Evolutionary conservation across 2,888 invertebrate genomes (phyloP).

Genomic region (Lissocephala sabroskyi): DNA sequence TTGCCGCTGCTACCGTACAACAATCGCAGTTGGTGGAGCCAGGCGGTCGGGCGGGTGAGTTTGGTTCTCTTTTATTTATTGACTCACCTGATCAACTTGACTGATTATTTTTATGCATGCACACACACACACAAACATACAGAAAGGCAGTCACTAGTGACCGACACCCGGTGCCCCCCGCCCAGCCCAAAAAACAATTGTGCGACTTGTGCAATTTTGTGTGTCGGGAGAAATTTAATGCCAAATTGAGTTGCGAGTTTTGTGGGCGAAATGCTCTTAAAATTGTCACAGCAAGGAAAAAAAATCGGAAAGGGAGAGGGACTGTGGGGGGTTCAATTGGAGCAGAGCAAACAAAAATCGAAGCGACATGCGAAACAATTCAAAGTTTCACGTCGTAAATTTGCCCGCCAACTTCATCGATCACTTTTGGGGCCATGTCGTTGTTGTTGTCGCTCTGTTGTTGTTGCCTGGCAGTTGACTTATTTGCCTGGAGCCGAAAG

Average conservation of each 20-base stretch:
- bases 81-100: conserved; percentile 70
- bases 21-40: conserved; percentile 7
- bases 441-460: conserved; percentile 8
- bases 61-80: conserved; percentile 62
- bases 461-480: conserved; percentile 41
- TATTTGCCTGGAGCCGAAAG: conserved; percentile 33
- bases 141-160: not conserved
- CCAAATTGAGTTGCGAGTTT: not conserved
- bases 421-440: conserved; percentile 52
- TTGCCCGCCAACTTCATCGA: conserved; percentile 70
- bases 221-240: not conserved
- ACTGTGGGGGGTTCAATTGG: conserved; percentile 11
- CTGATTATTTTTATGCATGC: conserved; percentile 71
- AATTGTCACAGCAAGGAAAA: not conserved
- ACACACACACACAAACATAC: conserved; percentile 19
- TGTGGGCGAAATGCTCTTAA: no score
- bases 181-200: not conserved
- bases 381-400: conserved; percentile 72
- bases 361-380: conserved; percentile 66
- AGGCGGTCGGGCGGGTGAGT: conserved; percentile 6
- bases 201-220: conserved; percentile 7
- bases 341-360: conserved; percentile 50
- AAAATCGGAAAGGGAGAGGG: not conserved
- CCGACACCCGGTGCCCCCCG: not conserved
- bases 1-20: not conserved